These are phyloP conservation scores for Rattus rattus DNA, from an alignment of 2,113 vertebrate genomes.

Conservation along the genomic window DNA sequence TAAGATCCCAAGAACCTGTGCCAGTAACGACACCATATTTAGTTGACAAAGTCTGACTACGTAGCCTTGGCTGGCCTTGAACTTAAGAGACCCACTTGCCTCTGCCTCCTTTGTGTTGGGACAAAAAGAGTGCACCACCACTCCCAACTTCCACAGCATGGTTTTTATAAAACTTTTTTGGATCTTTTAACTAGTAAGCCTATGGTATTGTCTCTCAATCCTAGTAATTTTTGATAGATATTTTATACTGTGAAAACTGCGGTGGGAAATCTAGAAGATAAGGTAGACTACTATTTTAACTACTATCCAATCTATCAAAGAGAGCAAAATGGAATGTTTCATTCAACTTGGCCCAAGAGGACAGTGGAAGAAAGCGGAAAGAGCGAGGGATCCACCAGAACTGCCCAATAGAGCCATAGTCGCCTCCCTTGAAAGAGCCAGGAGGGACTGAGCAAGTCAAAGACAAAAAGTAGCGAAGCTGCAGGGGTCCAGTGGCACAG, in stretches of 20 bases:
- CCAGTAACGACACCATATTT: not conserved
- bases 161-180: not conserved
- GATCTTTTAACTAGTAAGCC: not conserved
- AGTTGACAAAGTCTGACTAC: not conserved
- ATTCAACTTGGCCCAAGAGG: not conserved
- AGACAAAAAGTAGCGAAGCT: not conserved
- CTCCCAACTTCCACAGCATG: not conserved
- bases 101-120: not conserved
- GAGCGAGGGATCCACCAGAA: not conserved
- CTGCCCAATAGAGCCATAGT: accelerated
- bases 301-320: not conserved
- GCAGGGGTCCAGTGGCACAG: not conserved
- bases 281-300: not conserved
- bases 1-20: not conserved
- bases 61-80: not conserved
- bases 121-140: not conserved
- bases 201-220: not conserved
- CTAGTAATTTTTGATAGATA: not conserved
- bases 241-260: not conserved
- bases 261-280: not conserved
- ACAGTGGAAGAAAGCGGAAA: not conserved
- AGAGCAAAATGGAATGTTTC: not conserved
- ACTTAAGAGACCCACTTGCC: not conserved
- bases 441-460: not conserved
- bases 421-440: not conserved